Evolutionary conservation across 2,797 vertebrate genomes (phyloP), one percentile per base, ranked within the genome.

Genomic region (Varecia variegata): DNA sequence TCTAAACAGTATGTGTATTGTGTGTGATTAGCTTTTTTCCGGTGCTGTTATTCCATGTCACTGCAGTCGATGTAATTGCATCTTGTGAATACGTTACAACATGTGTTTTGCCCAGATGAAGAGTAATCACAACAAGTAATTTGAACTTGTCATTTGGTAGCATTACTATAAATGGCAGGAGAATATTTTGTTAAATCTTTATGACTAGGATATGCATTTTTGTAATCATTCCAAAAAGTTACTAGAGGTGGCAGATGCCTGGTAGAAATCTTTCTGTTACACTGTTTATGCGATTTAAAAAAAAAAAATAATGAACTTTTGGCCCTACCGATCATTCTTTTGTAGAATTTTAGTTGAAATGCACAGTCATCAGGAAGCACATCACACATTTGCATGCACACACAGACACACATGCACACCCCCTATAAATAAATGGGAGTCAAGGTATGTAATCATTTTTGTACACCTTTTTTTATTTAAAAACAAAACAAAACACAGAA

Each of bases 41-140:
- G 18, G 74, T 97, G 93, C 58, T 97, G 97, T 96, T 94, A 97
- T 97, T 98, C 92, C 43, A n/a, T 91, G 92, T 97, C 98, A 98
- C 98, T 98, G 96, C 89, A 97, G 97, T 98, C 23, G 2, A 91
- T 96, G 97, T 98, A 98, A 98, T 98, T 98, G 98, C 97, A 98
- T 98, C 98, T 97, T 98, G 95, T 43, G 71, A 98, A 91, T 97
- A 97, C 0, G 2, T 98, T 98, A 98, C 98, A 98, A 98, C 98
- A 98, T 98, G 98, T 98, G 98, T 98, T 98, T 98, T 98, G 88
- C 98, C 98, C 96, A 98, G 98, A 98, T 97, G 98, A 97, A 95
- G 93, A 96, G 97, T 98, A 98, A 99, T 98, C 98, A 98, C 95
- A 97, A 98, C 95, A 98, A 98, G 98, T 98, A 98, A 98, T 98